Conservation (phyloP, 2,888 invertebrate species). For the Eurytoma adleriae region DNA sequence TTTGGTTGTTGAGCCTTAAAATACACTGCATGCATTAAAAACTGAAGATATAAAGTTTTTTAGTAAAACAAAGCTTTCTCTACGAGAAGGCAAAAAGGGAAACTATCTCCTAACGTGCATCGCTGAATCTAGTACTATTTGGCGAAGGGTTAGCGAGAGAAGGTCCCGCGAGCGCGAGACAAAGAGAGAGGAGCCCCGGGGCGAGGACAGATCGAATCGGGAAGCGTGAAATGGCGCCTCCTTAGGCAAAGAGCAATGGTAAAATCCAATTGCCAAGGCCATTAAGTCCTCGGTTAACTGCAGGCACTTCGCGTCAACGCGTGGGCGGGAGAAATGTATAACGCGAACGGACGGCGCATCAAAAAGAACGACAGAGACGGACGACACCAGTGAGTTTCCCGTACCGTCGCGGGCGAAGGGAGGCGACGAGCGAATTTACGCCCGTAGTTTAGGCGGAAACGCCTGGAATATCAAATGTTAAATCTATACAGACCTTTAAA, state of each 20-base stretch:
- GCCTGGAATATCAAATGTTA: background rate
- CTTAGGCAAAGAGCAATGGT: constrained; percentile 74
- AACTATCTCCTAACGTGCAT: background rate
- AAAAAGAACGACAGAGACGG: constrained; percentile 31
- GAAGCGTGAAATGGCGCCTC: constrained; percentile 72
- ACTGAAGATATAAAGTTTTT: background rate
- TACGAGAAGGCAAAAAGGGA: background rate
- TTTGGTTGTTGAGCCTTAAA: too few relatives aligned
- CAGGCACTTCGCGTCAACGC: constrained; percentile 61
- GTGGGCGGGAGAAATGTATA: constrained; percentile 57
- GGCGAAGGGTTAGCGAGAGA: background rate
- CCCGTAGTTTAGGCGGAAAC: background rate
- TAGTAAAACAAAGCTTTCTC: too few relatives aligned
- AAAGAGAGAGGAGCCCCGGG: constrained; percentile 53
- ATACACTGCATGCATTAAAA: too few relatives aligned
- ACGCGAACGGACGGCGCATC: constrained; percentile 53
- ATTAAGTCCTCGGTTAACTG: constrained; percentile 73
- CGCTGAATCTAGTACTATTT: background rate
- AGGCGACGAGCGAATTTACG: background rate
- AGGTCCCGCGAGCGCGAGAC: constrained; percentile 21
- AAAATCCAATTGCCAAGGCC: constrained; percentile 76
- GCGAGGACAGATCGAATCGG: constrained; percentile 67
- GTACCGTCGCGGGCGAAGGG: background rate
- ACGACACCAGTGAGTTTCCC: constrained; percentile 12
- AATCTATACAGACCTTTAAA: background rate